Evolutionary conservation across 2,888 invertebrate genomes (phyloP), one percentile per base, ranked within the genome.

Genomic region (Melitaea athalia): DNA sequence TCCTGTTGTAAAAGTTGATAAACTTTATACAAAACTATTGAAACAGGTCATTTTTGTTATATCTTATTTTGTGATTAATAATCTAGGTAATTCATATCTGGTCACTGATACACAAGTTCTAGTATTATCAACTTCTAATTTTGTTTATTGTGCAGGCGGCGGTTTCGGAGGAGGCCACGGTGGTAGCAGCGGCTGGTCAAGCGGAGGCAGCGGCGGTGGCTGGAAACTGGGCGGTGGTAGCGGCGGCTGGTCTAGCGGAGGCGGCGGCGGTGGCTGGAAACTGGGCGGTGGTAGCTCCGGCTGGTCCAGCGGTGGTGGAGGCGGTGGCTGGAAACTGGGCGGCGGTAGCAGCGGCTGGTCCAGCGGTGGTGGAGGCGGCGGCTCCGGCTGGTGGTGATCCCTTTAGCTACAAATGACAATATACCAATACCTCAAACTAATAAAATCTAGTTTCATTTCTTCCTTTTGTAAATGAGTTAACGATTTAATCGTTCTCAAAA

Each of bases 381-480:
- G 76, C 50, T 85, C 85, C 67, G 87, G 89, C 76, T 88, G 89
- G 89, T 89, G 89, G 88, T 89, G 85, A 88, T 81, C 78, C 70
- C 74, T 72, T 59, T 61, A 71, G 57, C 77, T 79, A 80, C 84
- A 80, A 80, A 76, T 69, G 76, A 81, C 79, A 87, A 86, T 86
- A 88, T 79, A 87, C 79, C 83, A 82, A 85, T 87, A 86, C 84
- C 83, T 85, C 81, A 74, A 71, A 77, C 52, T n/a, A 68, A 64
- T 75, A 79, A 38, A 15, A 42, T 11, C 57, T 78, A n/a, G n/a
- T n/a, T 45, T 61, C 15, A 45, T 38, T 63, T 59, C 10, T 8
- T 59, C 31, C 33, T 12, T 31, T 38, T 49, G 47, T n/a, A 38
- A 38, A 8, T 0, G 38, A 3, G 5, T n/a, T n/a, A 49, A 47